phyloP scores from a whole-genome alignment of 2,113 vertebrate genomes.

The Anhinga rufa region DNA sequence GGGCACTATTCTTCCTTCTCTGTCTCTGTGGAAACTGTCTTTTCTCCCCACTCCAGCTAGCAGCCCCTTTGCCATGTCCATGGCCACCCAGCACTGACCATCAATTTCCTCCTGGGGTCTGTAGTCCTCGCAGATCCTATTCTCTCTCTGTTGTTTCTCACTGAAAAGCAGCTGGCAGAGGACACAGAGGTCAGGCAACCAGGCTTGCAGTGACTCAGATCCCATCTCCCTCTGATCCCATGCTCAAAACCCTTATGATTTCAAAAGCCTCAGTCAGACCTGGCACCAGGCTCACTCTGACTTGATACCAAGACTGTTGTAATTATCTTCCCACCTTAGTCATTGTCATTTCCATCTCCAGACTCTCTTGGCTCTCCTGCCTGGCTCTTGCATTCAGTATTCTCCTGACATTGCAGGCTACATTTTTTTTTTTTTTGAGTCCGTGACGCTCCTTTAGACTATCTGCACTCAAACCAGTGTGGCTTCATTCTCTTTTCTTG shows the following conservation, averaged over 20 bases:
- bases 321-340: not conserved
- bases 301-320: not conserved
- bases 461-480: not conserved
- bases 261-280: not conserved
- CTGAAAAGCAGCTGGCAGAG: not conserved
- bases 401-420: not conserved
- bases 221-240: not conserved
- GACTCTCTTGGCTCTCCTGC: not conserved
- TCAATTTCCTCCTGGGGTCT: not conserved
- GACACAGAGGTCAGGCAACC: not conserved
- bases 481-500: not conserved
- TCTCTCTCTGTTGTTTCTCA: not conserved
- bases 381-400: not conserved
- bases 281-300: accelerated
- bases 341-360: not conserved
- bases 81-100: not conserved
- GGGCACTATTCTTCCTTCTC: not conserved
- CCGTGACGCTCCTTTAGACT: not conserved
- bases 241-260: not conserved
- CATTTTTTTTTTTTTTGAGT: not conserved
- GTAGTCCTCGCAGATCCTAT: accelerated
- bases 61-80: not conserved
- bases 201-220: not conserved
- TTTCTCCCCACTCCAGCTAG: not conserved
- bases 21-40: not conserved